Percentiles rank a stretch among this genome's conserved stretches.
Evolutionary conservation across 1,140 invertebrate genomes (phyloP).

Genomic region (Macrosteles quadrilineatus): DNA sequence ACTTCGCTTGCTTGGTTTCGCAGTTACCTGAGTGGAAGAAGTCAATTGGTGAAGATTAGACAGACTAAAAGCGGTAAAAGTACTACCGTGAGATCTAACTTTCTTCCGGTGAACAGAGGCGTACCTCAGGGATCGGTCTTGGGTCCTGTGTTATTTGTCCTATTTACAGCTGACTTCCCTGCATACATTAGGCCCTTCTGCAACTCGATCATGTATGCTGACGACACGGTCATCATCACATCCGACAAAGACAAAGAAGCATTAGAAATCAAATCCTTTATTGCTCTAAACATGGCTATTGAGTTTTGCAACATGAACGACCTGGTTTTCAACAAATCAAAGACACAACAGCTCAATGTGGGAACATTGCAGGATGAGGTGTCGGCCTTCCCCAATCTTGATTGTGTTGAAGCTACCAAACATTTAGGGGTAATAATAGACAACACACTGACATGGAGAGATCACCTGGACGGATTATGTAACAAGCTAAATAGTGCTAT

Average conservation of each 20-base stretch:
- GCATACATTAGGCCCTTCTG: neutral
- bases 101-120: neutral
- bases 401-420: constrained; percentile 3
- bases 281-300: no score
- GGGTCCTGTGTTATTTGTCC: neutral
- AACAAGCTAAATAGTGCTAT: no score
- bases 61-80: neutral
- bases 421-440: neutral
- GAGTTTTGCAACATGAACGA: no score
- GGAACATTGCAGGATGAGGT: neutral
- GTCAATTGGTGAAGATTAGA: neutral
- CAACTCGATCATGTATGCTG: no score
- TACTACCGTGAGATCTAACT: neutral
- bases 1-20: neutral
- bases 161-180: no score
- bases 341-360: neutral
- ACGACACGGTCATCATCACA: no score
- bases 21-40: neutral
- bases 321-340: neutral
- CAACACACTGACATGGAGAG: neutral
- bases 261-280: no score
- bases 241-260: no score
- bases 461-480: neutral
- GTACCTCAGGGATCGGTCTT: neutral
- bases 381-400: neutral